Evolutionary conservation across 2,113 vertebrate species (phyloP).

Genomic region (Clarias macrocephalus): DNA sequence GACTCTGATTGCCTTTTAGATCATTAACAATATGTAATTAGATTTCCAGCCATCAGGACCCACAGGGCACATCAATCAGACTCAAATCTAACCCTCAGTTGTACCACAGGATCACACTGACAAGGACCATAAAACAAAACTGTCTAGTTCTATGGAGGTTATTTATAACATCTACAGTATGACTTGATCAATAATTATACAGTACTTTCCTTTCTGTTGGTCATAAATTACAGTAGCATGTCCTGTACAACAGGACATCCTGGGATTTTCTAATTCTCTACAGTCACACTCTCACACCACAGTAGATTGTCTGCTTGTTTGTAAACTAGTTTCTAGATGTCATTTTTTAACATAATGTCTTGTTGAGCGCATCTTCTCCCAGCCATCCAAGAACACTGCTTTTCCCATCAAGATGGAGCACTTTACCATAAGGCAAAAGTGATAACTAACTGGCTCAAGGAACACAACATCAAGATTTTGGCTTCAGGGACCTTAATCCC

Average conservation of each 20-base stretch:
- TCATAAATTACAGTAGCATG: not conserved
- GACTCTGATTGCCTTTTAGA: slow-evolving; percentile 40
- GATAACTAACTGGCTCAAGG: too few relatives aligned
- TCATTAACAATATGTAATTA: slow-evolving; percentile 40
- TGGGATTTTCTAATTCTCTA: not conserved
- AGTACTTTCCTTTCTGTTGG: not conserved
- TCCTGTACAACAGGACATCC: not conserved
- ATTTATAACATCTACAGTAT: not conserved
- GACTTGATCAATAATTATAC: not conserved
- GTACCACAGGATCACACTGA: not conserved
- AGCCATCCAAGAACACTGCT: too few relatives aligned
- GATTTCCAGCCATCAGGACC: slow-evolving; percentile 25
- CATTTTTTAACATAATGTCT: not conserved
- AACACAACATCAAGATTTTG: too few relatives aligned
- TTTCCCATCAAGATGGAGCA: too few relatives aligned
- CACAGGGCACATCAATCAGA: slow-evolving; percentile 14
- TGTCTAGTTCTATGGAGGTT: not conserved
- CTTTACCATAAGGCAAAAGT: too few relatives aligned
- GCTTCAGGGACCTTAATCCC: too few relatives aligned
- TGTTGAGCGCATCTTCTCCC: too few relatives aligned
- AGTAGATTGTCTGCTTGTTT: not conserved
- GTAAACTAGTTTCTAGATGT: not conserved
- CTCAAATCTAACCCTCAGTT: not conserved
- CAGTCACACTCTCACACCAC: not conserved
- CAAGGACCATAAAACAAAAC: not conserved